phyloP scores from a whole-genome alignment of 2,888 invertebrate species.

The Sminthurides aquaticus region DNA sequence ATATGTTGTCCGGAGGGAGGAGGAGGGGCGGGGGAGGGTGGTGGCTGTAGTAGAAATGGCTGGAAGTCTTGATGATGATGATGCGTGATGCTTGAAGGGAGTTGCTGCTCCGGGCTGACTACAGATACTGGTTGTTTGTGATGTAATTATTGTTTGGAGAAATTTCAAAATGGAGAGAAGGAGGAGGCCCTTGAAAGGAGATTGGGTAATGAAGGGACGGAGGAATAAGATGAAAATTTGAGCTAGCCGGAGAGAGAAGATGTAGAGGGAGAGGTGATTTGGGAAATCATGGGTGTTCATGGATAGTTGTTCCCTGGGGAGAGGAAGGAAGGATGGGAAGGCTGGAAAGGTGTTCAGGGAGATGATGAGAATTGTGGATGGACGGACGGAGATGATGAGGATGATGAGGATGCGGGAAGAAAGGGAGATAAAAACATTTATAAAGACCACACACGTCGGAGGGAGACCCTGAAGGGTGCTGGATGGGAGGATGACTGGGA shows the following conservation, averaged over 20 bases:
- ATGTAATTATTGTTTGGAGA: slow-evolving; percentile 4
- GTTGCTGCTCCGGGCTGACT: background rate
- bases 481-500: background rate
- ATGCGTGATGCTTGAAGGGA: too few relatives aligned
- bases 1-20: background rate
- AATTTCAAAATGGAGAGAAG: slow-evolving; percentile 31
- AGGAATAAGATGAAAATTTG: background rate
- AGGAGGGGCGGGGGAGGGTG: too few relatives aligned
- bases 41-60: background rate
- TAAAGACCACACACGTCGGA: slow-evolving; percentile 40
- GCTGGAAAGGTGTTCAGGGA: slow-evolving; percentile 6
- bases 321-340: slow-evolving; percentile 5
- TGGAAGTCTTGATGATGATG: background rate
- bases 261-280: slow-evolving; percentile 18
- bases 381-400: background rate
- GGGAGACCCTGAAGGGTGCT: slow-evolving; percentile 37
- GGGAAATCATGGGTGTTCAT: slow-evolving; percentile 28
- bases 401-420: background rate
- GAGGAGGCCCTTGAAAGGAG: slow-evolving; percentile 31
- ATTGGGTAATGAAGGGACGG: slow-evolving; percentile 31
- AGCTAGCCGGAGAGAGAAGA: background rate
- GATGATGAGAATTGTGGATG: background rate
- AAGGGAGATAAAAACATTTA: slow-evolving; percentile 18
- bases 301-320: slow-evolving; percentile 2
- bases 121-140: background rate